Evolutionary conservation across 1,140 invertebrate genomes (phyloP).

Genomic region (Varroa destructor): DNA sequence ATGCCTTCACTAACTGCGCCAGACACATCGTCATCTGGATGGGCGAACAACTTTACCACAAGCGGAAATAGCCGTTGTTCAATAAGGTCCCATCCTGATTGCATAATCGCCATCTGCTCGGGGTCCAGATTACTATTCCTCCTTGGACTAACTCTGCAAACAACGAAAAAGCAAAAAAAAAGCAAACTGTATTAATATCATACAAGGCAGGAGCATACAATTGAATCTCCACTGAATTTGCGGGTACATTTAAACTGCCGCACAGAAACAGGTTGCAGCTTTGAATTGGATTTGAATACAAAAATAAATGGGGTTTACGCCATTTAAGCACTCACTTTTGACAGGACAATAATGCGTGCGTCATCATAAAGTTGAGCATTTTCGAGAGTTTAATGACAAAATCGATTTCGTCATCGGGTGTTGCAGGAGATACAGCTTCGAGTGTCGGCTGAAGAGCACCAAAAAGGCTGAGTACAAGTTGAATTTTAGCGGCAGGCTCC

Average conservation of each 20-base stretch:
- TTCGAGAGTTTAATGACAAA: constrained; percentile 46
- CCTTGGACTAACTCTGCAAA: no score
- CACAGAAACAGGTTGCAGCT: no score
- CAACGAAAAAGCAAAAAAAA: no score
- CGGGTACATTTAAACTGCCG: no score
- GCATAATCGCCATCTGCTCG: constrained; percentile 1
- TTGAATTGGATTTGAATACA: no score
- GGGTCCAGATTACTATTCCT: neutral
- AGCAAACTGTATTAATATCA: no score
- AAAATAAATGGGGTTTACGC: no score
- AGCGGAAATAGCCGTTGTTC: constrained; percentile 38
- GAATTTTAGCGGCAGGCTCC: constrained; percentile 47
- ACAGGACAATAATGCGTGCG: constrained; percentile 42
- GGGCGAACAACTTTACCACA: constrained; percentile 45
- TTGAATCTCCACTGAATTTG: no score
- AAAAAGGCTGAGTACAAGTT: constrained; percentile 48
- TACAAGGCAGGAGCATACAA: no score
- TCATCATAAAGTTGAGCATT: constrained; percentile 46
- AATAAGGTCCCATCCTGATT: neutral
- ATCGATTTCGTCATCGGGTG: constrained; percentile 44
- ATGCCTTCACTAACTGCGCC: constrained; percentile 45
- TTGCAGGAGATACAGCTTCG: constrained; percentile 30
- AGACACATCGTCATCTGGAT: constrained; percentile 49
- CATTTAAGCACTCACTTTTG: constrained; percentile 40
- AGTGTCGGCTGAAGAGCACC: constrained; percentile 36